Conservation (phyloP, 1,140 invertebrate species). For the Penaeus vannamei region DNA sequence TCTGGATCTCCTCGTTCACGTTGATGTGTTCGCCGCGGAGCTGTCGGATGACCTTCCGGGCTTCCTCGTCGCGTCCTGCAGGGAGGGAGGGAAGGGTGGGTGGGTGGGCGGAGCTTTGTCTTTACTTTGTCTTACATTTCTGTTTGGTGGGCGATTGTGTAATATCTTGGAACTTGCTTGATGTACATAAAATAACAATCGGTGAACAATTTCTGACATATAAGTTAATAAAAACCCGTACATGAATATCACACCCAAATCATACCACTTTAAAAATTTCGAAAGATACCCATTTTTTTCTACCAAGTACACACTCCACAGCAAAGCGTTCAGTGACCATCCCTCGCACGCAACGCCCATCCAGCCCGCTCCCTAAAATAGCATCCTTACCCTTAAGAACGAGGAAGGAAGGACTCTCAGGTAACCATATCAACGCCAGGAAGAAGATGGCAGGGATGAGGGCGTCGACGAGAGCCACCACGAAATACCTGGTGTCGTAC, state of each 20-base stretch:
- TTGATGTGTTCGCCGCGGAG: slow-evolving; percentile 14
- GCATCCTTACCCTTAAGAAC: slow-evolving; percentile 23
- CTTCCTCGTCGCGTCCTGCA: slow-evolving; percentile 27
- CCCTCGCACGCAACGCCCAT: no score
- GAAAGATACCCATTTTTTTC: no score
- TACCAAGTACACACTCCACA: no score
- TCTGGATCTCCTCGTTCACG: slow-evolving; percentile 1
- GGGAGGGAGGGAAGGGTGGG: no score
- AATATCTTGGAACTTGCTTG: no score
- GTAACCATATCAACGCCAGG: slow-evolving; percentile 10
- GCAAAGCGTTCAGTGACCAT: no score
- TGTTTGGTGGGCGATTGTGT: no score
- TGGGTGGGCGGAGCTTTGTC: neutral
- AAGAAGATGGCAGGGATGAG: slow-evolving; percentile 19
- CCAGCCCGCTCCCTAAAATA: neutral
- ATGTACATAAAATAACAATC: no score
- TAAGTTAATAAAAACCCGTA: no score
- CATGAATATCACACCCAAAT: no score
- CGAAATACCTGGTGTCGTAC: slow-evolving; percentile 31
- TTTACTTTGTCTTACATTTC: neutral
- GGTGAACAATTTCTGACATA: no score
- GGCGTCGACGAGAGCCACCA: slow-evolving; percentile 6
- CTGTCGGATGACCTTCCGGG: neutral
- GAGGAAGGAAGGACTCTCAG: slow-evolving; percentile 31
- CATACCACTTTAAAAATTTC: no score